Evolutionary conservation across 2,113 vertebrate species (phyloP).

Genomic region (Furnarius figulus): DNA sequence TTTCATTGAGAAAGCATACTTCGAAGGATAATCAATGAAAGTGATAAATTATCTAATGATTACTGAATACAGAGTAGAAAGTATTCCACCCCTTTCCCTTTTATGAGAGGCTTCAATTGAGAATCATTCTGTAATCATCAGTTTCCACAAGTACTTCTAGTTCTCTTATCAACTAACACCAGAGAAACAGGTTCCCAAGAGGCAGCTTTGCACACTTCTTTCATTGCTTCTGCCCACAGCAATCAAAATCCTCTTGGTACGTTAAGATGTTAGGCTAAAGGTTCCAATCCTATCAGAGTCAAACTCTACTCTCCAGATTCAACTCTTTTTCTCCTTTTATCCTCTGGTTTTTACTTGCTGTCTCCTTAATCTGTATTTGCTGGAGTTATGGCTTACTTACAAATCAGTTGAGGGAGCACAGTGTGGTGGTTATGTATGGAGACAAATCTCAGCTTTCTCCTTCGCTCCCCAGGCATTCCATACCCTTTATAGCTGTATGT

Average conservation of each 20-base stretch:
- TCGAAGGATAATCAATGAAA: background rate
- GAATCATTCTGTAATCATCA: background rate
- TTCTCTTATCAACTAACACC: background rate
- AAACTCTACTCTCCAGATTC: background rate
- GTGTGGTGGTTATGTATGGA: fast-evolving
- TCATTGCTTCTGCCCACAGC: background rate
- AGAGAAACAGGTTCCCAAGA: background rate
- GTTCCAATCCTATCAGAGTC: background rate
- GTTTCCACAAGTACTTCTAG: background rate
- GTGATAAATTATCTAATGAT: background rate
- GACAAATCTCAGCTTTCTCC: background rate
- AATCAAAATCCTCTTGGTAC: background rate
- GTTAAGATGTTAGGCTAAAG: background rate
- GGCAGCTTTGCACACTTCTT: background rate
- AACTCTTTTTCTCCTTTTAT: background rate
- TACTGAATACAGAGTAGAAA: background rate
- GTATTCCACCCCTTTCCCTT: background rate
- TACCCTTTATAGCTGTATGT: fast-evolving
- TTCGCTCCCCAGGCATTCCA: background rate
- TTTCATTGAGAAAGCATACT: background rate
- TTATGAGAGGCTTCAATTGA: background rate
- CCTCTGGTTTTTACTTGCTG: background rate
- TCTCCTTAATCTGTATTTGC: background rate
- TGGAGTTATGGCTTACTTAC: background rate
- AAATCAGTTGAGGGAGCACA: background rate